Evolutionary conservation across 2,888 invertebrate species (phyloP).

Genomic region (Deladenus siricidicola): DNA sequence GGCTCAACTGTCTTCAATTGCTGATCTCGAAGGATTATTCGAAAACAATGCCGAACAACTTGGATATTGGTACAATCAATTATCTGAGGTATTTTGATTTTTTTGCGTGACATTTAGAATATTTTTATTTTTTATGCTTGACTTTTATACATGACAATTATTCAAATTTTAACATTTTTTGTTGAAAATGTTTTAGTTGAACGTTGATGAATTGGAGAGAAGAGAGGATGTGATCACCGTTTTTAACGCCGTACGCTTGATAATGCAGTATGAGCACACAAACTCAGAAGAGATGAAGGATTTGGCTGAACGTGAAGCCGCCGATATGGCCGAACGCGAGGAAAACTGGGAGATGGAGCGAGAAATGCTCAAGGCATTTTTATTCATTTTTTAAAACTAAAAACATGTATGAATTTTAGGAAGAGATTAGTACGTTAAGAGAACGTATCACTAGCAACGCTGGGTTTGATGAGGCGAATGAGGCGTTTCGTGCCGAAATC

Average conservation of each 20-base stretch:
- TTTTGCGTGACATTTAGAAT: too few species aligned
- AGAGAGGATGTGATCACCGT: slow-evolving; percentile 33
- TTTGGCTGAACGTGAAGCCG: slow-evolving; percentile 45
- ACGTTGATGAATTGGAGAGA: not conserved
- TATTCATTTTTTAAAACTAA: not conserved
- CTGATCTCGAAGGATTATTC: slow-evolving; percentile 16
- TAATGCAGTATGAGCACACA: slow-evolving; percentile 36
- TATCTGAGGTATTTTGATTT: slow-evolving; percentile 38
- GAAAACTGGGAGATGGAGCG: slow-evolving; percentile 46
- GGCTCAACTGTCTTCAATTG: slow-evolving; percentile 1
- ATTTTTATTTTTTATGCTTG: too few species aligned
- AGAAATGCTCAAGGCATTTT: slow-evolving; percentile 30
- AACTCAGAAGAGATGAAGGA: slow-evolving; percentile 44
- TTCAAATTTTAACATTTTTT: not conserved
- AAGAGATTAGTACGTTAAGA: slow-evolving; percentile 40
- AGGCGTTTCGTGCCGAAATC: slow-evolving; percentile 45
- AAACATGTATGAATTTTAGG: slow-evolving; percentile 23
- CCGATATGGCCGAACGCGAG: slow-evolving; percentile 43
- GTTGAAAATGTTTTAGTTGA: not conserved
- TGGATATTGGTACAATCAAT: slow-evolving; percentile 33
- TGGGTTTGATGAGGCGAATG: slow-evolving; percentile 25
- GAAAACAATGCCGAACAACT: slow-evolving; percentile 33
- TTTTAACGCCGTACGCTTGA: slow-evolving; percentile 34
- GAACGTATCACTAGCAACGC: slow-evolving; percentile 42
- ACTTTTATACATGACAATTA: not conserved